These are phyloP conservation scores for Mastacembelus armatus DNA, from an alignment of 2,797 vertebrate species.

Conservation along the genomic window DNA sequence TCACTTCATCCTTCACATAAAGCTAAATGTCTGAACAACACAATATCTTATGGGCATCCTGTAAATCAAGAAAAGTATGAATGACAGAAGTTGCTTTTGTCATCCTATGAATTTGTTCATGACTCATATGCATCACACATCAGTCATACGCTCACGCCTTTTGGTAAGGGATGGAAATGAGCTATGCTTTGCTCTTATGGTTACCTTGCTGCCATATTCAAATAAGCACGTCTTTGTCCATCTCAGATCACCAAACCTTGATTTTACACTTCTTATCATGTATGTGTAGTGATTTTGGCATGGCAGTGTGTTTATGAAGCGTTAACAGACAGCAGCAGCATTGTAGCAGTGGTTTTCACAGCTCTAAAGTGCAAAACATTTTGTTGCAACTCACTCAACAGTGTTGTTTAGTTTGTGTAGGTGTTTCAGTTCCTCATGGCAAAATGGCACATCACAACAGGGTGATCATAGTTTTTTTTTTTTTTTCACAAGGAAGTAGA, in stretches of 20 bases:
- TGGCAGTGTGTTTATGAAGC: slow-evolving; percentile 21
- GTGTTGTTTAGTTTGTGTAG: slow-evolving; percentile 60
- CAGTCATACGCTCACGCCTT: slow-evolving; percentile 40
- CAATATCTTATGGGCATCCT: slow-evolving; percentile 44
- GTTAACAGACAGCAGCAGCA: slow-evolving; percentile 27
- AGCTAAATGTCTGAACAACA: slow-evolving; percentile 51
- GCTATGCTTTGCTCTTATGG: slow-evolving; percentile 35
- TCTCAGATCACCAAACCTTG: slow-evolving; percentile 39
- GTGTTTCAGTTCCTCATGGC: slow-evolving; percentile 65
- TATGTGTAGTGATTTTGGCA: slow-evolving; percentile 17
- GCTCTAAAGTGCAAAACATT: slow-evolving; percentile 38
- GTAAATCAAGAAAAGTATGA: slow-evolving; percentile 43
- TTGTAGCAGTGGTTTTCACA: slow-evolving; percentile 22
- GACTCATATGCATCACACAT: slow-evolving; percentile 61
- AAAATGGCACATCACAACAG: slow-evolving; percentile 54
- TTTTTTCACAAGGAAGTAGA: slow-evolving; percentile 34
- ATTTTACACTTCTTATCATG: slow-evolving; percentile 12
- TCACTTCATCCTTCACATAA: slow-evolving; percentile 56
- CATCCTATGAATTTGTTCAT: slow-evolving; percentile 40
- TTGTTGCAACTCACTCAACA: slow-evolving; percentile 33
- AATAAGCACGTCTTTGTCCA: slow-evolving; percentile 64
- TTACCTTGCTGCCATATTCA: slow-evolving; percentile 46
- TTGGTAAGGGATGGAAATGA: slow-evolving; percentile 65
- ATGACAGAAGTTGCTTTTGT: slow-evolving; percentile 46
- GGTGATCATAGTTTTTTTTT: slow-evolving; percentile 38